Evolutionary conservation across 2,797 vertebrate genomes (phyloP), one percentile per base, ranked within the genome.

Genomic region (Tapera naevia): DNA sequence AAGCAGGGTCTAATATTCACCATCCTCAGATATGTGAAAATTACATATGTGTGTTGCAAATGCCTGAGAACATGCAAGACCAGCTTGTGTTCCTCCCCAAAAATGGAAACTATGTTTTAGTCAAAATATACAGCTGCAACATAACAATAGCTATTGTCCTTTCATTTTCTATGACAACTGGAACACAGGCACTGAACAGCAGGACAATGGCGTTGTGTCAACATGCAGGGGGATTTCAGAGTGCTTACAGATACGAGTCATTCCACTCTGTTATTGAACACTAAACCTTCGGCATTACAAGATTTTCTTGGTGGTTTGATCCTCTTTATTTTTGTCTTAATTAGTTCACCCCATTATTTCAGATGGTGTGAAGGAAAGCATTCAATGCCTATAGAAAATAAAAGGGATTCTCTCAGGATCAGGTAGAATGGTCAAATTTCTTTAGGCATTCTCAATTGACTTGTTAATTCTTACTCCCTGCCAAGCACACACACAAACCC

Each of bases 121-220:
- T 75, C 75, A 67, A 73, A 91, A 64, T 33, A 57, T 62, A 65
- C 80, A 94, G 91, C 95, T 91, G 91, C 78, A 73, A 73, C 45
- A 69, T 39, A 95, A 95, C 73, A 91, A 72, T 81, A 95, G 90
- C 80, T 88, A 91, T 58, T 96, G 79, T 96, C 76, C 82, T 96
- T 94, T 95, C 72, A 72, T 71, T 95, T 96, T 81, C 79, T 91
- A 53, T 80, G 86, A 84, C 94, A 91, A 88, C 71, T 95, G 78
- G 88, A 78, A 95, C 30, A 76, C 6, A 35, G 91, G 91, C 82
- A 67, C 50, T 43, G 72, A 87, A 91, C 46, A 93, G 93, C 93
- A 92, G 85, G 86, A 96, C 95, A 91, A 66, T 64, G 79, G 80
- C 75, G 80, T 74, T 93, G 56, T 84, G 89, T 82, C 92, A 89